Conservation (phyloP, 2,888 invertebrate genomes). For the Drosophila emarginata region DNA sequence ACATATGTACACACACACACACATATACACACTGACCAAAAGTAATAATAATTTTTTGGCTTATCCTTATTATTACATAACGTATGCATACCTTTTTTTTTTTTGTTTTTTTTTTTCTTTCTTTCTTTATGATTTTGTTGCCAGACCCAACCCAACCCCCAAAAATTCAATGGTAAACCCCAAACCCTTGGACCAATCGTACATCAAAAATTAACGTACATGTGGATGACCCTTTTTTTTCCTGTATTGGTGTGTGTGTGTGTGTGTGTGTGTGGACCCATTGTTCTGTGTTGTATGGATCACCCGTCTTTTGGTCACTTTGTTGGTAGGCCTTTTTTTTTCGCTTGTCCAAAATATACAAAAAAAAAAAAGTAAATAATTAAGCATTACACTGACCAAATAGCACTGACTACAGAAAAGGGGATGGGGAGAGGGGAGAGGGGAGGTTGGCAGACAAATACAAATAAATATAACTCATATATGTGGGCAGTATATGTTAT, state of each 20-base stretch:
- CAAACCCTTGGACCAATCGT: constrained; percentile 58
- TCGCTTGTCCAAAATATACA: constrained; percentile 14
- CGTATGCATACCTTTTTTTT: constrained; percentile 76
- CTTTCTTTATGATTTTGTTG: background rate
- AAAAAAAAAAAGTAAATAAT: constrained; percentile 70
- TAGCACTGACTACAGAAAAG: constrained; percentile 39
- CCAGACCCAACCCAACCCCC: constrained; percentile 3
- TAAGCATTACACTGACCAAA: constrained; percentile 78
- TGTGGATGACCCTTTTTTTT: constrained; percentile 67
- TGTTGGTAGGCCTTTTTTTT: constrained; percentile 59
- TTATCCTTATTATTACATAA: constrained; percentile 80
- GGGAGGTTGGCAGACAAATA: constrained; percentile 64
- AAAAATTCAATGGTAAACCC: background rate
- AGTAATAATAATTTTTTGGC: constrained; percentile 80
- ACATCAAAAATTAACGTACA: constrained; percentile 79
- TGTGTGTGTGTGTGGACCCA: constrained; percentile 22
- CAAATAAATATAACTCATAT: constrained; percentile 67
- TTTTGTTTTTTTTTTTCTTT: background rate
- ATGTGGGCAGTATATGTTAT: constrained; percentile 41
- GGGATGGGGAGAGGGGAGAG: background rate
- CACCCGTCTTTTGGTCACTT: constrained; percentile 62
- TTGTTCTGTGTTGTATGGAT: constrained; percentile 22
- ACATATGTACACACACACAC: background rate
- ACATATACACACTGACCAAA: constrained; percentile 45
- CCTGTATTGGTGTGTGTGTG: background rate